phyloP scores from a whole-genome alignment of 2,797 vertebrate genomes.

The Pangasius djambal region DNA sequence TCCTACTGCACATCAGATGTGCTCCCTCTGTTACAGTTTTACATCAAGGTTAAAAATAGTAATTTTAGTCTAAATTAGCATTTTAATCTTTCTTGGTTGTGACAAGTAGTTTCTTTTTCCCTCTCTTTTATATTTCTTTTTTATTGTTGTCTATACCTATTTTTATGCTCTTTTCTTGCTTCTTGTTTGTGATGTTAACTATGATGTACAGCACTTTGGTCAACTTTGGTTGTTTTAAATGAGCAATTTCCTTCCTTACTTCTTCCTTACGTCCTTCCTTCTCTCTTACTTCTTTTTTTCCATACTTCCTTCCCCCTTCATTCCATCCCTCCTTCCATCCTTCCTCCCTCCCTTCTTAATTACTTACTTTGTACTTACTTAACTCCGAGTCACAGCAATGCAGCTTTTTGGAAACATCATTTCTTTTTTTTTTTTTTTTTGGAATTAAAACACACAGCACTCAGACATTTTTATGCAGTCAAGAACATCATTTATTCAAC shows the following conservation, averaged over 20 bases:
- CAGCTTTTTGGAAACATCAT: neutral
- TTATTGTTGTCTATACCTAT: neutral
- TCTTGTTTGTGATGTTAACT: neutral
- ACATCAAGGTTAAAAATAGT: neutral
- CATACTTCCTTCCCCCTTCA: neutral
- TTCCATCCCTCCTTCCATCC: neutral
- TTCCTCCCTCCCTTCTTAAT: neutral
- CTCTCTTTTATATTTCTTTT: neutral
- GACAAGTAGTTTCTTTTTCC: neutral
- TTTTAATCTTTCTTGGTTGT: neutral
- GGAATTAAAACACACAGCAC: conserved; percentile 50
- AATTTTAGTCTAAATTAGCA: neutral
- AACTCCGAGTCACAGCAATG: too few species aligned
- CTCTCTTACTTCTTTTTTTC: neutral
- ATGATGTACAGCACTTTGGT: neutral
- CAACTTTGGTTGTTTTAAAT: neutral
- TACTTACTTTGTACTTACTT: too few species aligned
- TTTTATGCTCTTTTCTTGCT: neutral
- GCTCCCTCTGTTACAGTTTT: neutral
- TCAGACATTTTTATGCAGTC: conserved; percentile 74
- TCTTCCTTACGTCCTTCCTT: neutral
- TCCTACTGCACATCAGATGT: neutral
- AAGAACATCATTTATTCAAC: conserved; percentile 90
- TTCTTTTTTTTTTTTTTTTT: neutral
- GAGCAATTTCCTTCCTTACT: neutral